Base-by-base conservation (phyloP, 2,797 vertebrate genomes). In the Craterocephalus amniculus region DNA sequence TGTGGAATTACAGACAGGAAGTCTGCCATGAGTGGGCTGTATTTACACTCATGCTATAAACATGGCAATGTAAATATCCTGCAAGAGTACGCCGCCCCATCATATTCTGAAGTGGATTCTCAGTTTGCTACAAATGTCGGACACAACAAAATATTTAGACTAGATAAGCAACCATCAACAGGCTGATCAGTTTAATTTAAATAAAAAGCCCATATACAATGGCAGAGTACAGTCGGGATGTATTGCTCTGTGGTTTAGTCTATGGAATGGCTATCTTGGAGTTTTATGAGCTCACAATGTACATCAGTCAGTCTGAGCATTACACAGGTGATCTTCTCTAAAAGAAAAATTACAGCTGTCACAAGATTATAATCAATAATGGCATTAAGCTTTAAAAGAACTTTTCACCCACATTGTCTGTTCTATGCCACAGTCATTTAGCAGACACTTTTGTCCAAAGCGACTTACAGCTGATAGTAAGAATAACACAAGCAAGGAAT, bases 1-100 rank as follows among this genome's bases (percentile, higher is more conserved):
- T 71, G 73, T 72, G 79, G 68, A 88, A 79, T 79, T 76, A 70
- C 78, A 87, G 81, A 84, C 83, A 83, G 83, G 86, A 86, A 81
- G 81, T 87, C 68, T 62, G 78, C 71, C 34, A 75, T 58, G 74
- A 85, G 78, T 75, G 76, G 71, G 80, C 70, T 85, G 78, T 88
- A 79, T 89, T 86, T 84, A 84, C 74, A 56, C 49, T 76, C 51
- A 29, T 61, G 78, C 54, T 84, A 66, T 85, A 88, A 90, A 90
- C 86, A 86, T 22, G 1, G 40, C 70, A 64, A 63, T 68, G 34
- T 27, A 63, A 78, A 58, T 51, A 63, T 57, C 72, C 16, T 12
- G 71, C 59, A 35, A 24, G 73, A 52, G 34, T 32, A 22, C 67
- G 55, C 18, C 22, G 31, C 61, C 49, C 63, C 63, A 67, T 72